phyloP scores from a whole-genome alignment of 1,140 invertebrate species.

The Lineus longissimus region DNA sequence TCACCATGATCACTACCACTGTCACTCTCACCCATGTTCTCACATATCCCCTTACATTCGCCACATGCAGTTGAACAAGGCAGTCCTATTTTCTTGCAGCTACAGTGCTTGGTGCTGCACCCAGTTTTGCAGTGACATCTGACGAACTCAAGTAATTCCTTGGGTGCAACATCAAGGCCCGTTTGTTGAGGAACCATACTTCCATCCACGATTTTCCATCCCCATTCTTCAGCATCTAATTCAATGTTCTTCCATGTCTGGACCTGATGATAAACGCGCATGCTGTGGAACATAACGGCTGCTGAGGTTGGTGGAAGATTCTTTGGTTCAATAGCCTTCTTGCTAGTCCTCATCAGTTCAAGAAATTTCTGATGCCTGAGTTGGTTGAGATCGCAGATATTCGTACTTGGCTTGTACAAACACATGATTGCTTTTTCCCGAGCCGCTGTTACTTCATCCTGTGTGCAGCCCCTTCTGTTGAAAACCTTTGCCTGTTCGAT shows the following conservation, averaged over 20 bases:
- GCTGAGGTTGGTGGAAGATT: not conserved
- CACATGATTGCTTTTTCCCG: slow-evolving; percentile 13
- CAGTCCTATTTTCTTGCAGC: slow-evolving; percentile 18
- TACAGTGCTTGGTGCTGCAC: slow-evolving; percentile 23
- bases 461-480: not conserved
- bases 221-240: slow-evolving; percentile 12
- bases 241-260: not conserved
- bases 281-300: not conserved
- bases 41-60: slow-evolving; percentile 20
- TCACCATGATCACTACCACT: no score
- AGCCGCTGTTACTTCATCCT: slow-evolving; percentile 12
- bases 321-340: not conserved
- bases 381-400: not conserved
- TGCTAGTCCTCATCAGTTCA: not conserved
- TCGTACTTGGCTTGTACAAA: slow-evolving; percentile 13
- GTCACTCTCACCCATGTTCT: not conserved
- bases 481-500: slow-evolving; percentile 6
- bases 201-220: slow-evolving; percentile 16
- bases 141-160: slow-evolving; percentile 19
- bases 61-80: slow-evolving; percentile 18
- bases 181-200: slow-evolving; percentile 14
- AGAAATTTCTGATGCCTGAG: not conserved
- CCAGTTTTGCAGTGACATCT: slow-evolving; percentile 23
- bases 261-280: not conserved
- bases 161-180: slow-evolving; percentile 16